phyloP scores from a whole-genome alignment of 2,888 invertebrate genomes.

The Apantesis nais region DNA sequence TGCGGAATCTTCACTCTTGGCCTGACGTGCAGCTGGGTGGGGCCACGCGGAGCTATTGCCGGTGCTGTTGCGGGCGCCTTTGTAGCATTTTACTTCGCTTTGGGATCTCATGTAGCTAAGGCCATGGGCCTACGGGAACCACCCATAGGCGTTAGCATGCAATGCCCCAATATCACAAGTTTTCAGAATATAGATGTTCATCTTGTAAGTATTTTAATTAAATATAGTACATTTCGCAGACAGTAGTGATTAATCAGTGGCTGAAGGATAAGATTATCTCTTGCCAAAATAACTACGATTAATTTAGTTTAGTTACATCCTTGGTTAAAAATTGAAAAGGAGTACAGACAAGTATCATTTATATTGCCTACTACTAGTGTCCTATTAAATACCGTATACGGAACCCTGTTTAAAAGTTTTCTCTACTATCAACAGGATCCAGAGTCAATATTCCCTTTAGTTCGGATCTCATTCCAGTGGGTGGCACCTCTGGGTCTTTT shows the following conservation, averaged over 20 bases:
- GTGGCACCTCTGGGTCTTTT: conserved; percentile 90
- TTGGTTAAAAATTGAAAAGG: not conserved
- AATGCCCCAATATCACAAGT: conserved; percentile 46
- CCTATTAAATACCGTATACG: not conserved
- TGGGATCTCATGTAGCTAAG: conserved; percentile 87
- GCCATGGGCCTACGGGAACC: conserved; percentile 86
- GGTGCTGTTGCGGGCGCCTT: conserved; percentile 87
- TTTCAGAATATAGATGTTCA: conserved; percentile 47
- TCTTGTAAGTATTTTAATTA: conserved; percentile 51
- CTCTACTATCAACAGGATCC: conserved; percentile 65
- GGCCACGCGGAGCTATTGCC: conserved; percentile 87
- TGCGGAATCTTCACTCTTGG: conserved; percentile 94
- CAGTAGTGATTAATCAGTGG: not conserved
- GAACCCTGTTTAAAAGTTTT: not conserved
- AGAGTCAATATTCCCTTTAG: conserved; percentile 88
- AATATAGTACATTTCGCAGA: not conserved
- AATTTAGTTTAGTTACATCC: not conserved
- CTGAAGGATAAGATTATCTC: not conserved
- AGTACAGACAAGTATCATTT: not conserved
- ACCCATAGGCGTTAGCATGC: conserved; percentile 55
- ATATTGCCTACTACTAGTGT: not conserved
- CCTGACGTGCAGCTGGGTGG: conserved; percentile 93
- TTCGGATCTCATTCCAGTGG: conserved; percentile 93
- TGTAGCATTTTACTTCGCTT: conserved; percentile 76
- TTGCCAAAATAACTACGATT: not conserved